Percentiles rank a stretch among this genome's conserved stretches.
phyloP scores from a whole-genome alignment of 2,797 vertebrate genomes.

The Anableps anableps region DNA sequence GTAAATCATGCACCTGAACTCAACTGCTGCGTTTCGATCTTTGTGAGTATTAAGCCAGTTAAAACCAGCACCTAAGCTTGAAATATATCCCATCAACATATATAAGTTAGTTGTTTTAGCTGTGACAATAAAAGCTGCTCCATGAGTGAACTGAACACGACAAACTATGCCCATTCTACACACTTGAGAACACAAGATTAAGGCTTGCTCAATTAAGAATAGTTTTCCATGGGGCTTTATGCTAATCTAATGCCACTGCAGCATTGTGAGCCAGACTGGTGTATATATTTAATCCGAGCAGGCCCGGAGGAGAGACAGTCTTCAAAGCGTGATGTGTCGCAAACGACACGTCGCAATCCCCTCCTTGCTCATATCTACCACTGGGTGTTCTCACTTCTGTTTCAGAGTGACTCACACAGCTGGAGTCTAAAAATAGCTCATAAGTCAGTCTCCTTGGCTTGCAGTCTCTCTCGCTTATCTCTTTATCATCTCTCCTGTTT shows the following conservation, averaged over 20 bases:
- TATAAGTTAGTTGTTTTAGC: conserved; percentile 8
- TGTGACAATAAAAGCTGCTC: conserved; percentile 26
- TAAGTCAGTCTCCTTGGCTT: conserved; percentile 64
- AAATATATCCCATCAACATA: conserved; percentile 10
- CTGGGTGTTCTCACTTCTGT: conserved; percentile 52
- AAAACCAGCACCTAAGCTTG: conserved; percentile 35
- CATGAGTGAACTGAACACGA: not conserved
- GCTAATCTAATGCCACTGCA: conserved; percentile 45
- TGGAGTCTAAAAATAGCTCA: conserved; percentile 77
- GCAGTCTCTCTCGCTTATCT: conserved; percentile 61
- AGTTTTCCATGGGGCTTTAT: conserved; percentile 65
- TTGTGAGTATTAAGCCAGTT: conserved; percentile 13
- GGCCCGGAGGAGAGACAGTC: conserved; percentile 25
- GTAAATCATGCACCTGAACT: not conserved
- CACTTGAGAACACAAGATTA: conserved; percentile 55
- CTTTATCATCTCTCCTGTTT: conserved; percentile 28
- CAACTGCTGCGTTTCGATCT: not conserved
- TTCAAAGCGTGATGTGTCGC: conserved; percentile 56
- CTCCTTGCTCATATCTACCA: conserved; percentile 25
- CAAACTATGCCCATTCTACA: conserved; percentile 30
- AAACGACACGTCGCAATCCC: conserved; percentile 29
- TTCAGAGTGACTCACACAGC: conserved; percentile 77
- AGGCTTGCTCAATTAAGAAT: conserved; percentile 61
- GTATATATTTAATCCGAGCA: conserved; percentile 52
- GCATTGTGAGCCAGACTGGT: conserved; percentile 38